Base-by-base conservation (phyloP, 2,113 vertebrate species). In the Onychostoma macrolepis region DNA sequence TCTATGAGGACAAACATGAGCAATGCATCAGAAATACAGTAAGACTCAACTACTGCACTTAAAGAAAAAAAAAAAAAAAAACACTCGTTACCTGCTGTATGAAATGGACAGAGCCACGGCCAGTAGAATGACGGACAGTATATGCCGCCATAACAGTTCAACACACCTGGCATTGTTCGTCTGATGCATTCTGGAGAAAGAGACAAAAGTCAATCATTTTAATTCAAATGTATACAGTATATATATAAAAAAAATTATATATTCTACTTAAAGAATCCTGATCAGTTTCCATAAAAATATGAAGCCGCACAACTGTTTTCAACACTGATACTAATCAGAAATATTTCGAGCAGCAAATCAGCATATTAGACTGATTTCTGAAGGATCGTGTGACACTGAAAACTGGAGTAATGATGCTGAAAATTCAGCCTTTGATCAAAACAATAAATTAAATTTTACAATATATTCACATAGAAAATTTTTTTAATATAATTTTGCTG, bases 151-250 rank as follows among this genome's bases (percentile, higher is more conserved):
- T 77, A 99, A 95, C 93, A 99, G 92, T 93, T 99, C 98, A 95
- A 99, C 95, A 94, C 98, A 99, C 87, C 97, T 97, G 80, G 98
- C 98, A 26, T 99, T 99, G 96, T 99, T 99, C 82, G 98, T 99
- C 93, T 99, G 98, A 94, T 99, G 98, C 98, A 99, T 99, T 96
- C 98, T 99, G 71, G n/a, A 61, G 48, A 26, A 30, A 67, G 30
- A 33, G 19, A 28, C 30, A 33, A n/a, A 43, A 38, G 43, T 0
- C 76, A 83, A 82, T 17, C 13, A 50, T 50, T 50, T 45, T 12
- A 11, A 45, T 12, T 12, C 43, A 45, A 45, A 45, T 45, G n/a
- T n/a, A n/a, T n/a, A n/a, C n/a, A n/a, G n/a, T n/a, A n/a, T n/a
- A 50, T 50, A 48, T 15, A 48, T 48, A n/a, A n/a, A n/a, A n/a